Evolutionary conservation across 2,888 invertebrate species (phyloP), one percentile per base, ranked within the genome.

Genomic region (Volucella bombylans): DNA sequence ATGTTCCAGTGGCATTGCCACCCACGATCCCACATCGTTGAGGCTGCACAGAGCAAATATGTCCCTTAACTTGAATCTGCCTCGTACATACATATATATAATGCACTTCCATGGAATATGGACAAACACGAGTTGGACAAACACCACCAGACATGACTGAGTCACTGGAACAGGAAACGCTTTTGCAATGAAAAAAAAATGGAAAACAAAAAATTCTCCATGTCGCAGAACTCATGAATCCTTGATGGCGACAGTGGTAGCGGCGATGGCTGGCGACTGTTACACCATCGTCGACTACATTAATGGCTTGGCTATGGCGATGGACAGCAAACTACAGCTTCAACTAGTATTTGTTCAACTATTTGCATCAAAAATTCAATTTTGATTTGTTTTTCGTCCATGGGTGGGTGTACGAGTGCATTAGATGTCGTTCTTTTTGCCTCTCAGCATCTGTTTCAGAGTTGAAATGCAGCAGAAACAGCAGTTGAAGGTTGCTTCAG

Each of bases 351-450:
- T 78, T 73, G 78, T 41, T 52, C 49, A 72, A 73, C 57, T 78
- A 73, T 62, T 64, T 55, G 78, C 62, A 82, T 82, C 82, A 82
- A 82, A 82, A 78, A 82, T 82, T 82, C 72, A 82, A 82, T 82
- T 82, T 82, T 82, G 67, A 82, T 82, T 73, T 78, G 64, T 73
- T 78, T 78, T 67, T 55, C 71, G 47, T 61, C 47, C 49, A 14
- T 3, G 9, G 12, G 57, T 15, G 55, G 43, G 61, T 68, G 50
- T 57, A 49, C 50, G 62, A 15, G 45, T 31, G 15, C 41, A 18
- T 38, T 18, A 6, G 23, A 43, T 14, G 12, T 65, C 54, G 45
- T 45, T 38, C 39, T 54, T 31, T 61, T n/a, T 41, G 1, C 41
- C 47, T 31, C 4, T 49, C 47, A 15, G 52, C 57, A 76, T 61